Percentiles rank a stretch among this genome's conserved stretches.
These are phyloP conservation scores for Ischnus inquisitorius DNA, from an alignment of 2,888 invertebrate genomes.

Conservation along the genomic window DNA sequence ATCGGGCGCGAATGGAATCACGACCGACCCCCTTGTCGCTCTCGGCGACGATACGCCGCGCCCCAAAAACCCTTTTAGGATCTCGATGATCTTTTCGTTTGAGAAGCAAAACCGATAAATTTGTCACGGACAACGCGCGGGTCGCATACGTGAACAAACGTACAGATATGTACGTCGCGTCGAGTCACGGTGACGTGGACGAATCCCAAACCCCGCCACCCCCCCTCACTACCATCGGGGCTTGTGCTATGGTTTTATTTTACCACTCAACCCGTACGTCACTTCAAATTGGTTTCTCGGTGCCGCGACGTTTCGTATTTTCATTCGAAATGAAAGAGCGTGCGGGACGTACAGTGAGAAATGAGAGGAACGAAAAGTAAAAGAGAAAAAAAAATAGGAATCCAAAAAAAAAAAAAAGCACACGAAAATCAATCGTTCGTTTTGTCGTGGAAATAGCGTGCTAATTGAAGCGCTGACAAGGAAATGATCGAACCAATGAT, in stretches of 20 bases:
- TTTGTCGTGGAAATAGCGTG: conserved; percentile 44
- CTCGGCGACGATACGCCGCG: background rate
- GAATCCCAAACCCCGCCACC: conserved; percentile 8
- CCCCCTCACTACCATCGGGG: background rate
- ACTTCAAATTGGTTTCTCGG: conserved; percentile 62
- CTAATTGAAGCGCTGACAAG: conserved; percentile 63
- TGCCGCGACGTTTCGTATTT: conserved; percentile 62
- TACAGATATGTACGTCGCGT: conserved; percentile 20
- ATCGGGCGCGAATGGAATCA: background rate
- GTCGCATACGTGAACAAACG: conserved; percentile 28
- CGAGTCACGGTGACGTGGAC: conserved; percentile 8
- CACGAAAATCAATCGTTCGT: conserved; percentile 49
- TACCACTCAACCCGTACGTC: conserved; percentile 53
- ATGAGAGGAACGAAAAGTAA: conserved; percentile 12
- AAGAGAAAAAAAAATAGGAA: conserved; percentile 36
- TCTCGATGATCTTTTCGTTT: conserved; percentile 32
- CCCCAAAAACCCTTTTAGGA: background rate
- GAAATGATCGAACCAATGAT: conserved; percentile 54
- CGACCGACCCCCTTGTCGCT: background rate
- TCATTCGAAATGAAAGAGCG: conserved; percentile 61
- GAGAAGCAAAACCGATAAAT: conserved; percentile 53
- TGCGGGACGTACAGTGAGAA: conserved; percentile 13
- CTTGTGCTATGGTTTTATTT: conserved; percentile 44
- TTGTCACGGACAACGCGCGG: conserved; percentile 38
- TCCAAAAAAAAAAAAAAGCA: conserved; percentile 35